Conservation (phyloP, 2,888 invertebrate species). For the Eristalinus sepulchralis region DNA sequence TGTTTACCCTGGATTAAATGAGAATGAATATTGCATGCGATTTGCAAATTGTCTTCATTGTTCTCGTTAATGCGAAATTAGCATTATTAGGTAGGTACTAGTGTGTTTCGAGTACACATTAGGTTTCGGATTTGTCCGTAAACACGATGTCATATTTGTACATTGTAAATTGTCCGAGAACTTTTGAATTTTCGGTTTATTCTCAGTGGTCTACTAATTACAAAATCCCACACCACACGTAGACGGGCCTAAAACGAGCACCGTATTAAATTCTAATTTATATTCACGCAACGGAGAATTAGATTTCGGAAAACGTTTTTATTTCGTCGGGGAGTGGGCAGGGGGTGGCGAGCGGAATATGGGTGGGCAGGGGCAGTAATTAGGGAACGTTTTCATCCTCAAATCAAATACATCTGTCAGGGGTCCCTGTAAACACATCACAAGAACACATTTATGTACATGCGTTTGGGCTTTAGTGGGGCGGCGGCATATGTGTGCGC, state of each 20-base stretch:
- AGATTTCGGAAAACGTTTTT: slow-evolving; percentile 65
- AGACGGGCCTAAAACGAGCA: slow-evolving; percentile 63
- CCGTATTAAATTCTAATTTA: slow-evolving; percentile 70
- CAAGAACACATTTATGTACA: not conserved
- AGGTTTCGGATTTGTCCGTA: slow-evolving; percentile 68
- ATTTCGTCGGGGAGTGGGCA: slow-evolving; percentile 21
- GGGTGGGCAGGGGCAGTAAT: slow-evolving; percentile 45
- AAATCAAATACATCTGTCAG: slow-evolving; percentile 69
- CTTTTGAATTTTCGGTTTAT: slow-evolving; percentile 70
- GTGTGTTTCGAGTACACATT: slow-evolving; percentile 61
- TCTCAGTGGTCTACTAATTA: slow-evolving; percentile 71
- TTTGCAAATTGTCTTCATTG: slow-evolving; percentile 72
- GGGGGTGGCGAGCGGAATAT: not conserved
- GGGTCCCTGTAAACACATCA: slow-evolving; percentile 39
- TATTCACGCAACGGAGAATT: slow-evolving; percentile 71
- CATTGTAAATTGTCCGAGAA: slow-evolving; percentile 71
- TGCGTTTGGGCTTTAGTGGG: not conserved
- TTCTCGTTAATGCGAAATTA: slow-evolving; percentile 71
- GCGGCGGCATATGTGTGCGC: slow-evolving; percentile 8
- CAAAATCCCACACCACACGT: slow-evolving; percentile 63
- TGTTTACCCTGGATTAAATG: slow-evolving; percentile 71
- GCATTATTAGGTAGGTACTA: slow-evolving; percentile 67
- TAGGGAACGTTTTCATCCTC: slow-evolving; percentile 65
- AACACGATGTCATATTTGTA: slow-evolving; percentile 71
- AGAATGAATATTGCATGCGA: slow-evolving; percentile 71